These are phyloP conservation scores for Psilopsiagon aurifrons DNA, from an alignment of 2,113 vertebrate species.

Conservation along the genomic window DNA sequence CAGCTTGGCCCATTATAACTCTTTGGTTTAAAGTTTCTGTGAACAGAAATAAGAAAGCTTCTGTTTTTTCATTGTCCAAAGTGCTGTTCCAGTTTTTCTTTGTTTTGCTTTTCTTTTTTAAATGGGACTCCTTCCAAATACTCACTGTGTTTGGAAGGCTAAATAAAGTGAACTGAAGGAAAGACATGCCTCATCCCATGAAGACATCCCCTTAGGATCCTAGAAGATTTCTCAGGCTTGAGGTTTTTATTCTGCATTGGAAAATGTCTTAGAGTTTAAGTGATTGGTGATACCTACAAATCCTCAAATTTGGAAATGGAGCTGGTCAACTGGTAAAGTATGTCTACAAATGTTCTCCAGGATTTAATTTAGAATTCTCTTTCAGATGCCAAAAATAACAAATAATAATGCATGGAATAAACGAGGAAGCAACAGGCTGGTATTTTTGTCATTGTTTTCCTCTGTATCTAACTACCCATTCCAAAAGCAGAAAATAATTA, in stretches of 20 bases:
- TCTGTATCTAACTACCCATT: not conserved
- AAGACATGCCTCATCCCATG: not conserved
- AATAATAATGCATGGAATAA: not conserved
- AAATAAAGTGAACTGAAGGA: not conserved
- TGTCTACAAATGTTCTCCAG: not conserved
- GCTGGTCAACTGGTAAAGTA: not conserved
- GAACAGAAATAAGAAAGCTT: not conserved
- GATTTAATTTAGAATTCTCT: not conserved
- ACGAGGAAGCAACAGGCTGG: not conserved
- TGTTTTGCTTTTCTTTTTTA: not conserved
- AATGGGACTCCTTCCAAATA: slow-evolving; percentile 1
- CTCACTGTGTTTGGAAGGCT: not conserved
- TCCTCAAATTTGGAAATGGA: not conserved
- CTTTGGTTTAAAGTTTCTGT: not conserved
- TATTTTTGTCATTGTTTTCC: not conserved
- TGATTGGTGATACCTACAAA: not conserved
- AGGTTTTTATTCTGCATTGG: not conserved
- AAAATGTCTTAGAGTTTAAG: not conserved
- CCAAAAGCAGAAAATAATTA: not conserved
- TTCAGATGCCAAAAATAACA: not conserved
- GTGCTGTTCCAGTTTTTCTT: not conserved
- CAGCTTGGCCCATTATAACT: not conserved
- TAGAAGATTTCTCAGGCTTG: not conserved
- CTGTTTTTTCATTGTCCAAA: not conserved
- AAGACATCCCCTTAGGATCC: not conserved